phyloP scores from a whole-genome alignment of 2,113 vertebrate species.

The Lophochroa leadbeateri region DNA sequence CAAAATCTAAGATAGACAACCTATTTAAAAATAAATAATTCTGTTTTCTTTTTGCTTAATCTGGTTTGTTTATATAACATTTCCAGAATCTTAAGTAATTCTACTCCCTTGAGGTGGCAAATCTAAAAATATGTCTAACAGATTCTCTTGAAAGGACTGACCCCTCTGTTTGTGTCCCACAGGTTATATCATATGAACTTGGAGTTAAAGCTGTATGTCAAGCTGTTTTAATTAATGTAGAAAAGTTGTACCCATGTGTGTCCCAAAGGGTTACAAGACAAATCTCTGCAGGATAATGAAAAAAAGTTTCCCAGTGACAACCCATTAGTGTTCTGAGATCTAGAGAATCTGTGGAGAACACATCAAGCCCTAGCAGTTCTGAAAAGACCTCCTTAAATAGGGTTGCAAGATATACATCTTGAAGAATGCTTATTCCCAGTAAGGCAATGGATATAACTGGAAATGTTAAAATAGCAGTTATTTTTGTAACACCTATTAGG shows the following conservation, averaged over 20 bases:
- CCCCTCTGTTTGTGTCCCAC: background rate
- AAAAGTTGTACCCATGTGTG: background rate
- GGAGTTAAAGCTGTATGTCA: background rate
- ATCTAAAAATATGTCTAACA: background rate
- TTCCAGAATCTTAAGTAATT: background rate
- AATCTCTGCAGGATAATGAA: background rate
- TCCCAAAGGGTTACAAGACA: background rate
- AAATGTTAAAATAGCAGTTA: background rate
- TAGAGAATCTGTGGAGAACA: background rate
- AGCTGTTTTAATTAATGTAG: background rate
- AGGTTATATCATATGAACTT: background rate
- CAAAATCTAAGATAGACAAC: background rate
- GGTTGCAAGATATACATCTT: background rate
- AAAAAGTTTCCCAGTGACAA: background rate
- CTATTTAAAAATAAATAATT: background rate
- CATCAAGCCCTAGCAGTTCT: background rate
- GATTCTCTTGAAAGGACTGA: accelerated
- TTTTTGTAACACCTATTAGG: background rate
- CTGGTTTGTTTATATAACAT: background rate
- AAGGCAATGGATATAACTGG: background rate
- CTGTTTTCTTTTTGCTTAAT: background rate
- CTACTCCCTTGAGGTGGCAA: background rate
- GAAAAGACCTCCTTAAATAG: background rate
- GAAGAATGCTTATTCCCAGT: background rate
- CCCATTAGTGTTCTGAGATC: background rate